phyloP scores from a whole-genome alignment of 2,113 vertebrate species.

The Polypterus bichir region DNA sequence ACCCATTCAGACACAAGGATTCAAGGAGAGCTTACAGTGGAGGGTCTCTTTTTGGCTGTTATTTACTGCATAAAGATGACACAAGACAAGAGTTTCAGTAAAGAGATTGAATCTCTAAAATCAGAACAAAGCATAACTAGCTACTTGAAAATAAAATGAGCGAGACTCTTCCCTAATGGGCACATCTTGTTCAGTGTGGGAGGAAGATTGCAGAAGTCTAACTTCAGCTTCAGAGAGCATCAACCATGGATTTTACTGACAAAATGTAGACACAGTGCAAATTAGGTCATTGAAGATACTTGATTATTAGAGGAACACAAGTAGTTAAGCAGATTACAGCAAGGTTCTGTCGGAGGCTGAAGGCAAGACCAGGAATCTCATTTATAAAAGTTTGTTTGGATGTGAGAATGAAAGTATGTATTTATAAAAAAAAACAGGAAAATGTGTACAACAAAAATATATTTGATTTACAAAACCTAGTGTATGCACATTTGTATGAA shows the following conservation, averaged over 20 bases:
- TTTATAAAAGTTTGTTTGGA: too few species aligned
- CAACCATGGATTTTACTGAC: slow-evolving; percentile 1
- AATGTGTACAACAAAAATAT: too few species aligned
- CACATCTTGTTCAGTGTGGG: slow-evolving; percentile 3
- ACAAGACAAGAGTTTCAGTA: slow-evolving; percentile 11
- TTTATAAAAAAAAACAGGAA: too few species aligned
- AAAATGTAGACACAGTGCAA: slow-evolving; percentile 7
- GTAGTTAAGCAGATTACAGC: neutral
- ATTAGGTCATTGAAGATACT: slow-evolving; percentile 6
- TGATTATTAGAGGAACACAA: slow-evolving; percentile 1
- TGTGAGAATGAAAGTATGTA: too few species aligned
- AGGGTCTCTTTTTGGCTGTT: slow-evolving; percentile 6
- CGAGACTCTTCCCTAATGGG: slow-evolving; percentile 2
- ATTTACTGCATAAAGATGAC: slow-evolving; percentile 9
- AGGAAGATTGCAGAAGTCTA: slow-evolving; percentile 11
- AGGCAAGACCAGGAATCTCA: neutral
- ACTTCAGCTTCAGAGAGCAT: neutral
- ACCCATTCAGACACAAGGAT: neutral
- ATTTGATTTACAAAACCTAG: too few species aligned
- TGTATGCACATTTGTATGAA: too few species aligned
- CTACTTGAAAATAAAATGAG: slow-evolving; percentile 9
- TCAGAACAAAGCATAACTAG: neutral
- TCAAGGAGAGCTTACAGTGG: slow-evolving; percentile 10
- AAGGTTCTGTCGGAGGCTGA: neutral
- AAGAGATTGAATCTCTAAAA: slow-evolving; percentile 9